These are phyloP conservation scores for Melitaea cinxia DNA, from an alignment of 1,140 invertebrate genomes.

Conservation along the genomic window DNA sequence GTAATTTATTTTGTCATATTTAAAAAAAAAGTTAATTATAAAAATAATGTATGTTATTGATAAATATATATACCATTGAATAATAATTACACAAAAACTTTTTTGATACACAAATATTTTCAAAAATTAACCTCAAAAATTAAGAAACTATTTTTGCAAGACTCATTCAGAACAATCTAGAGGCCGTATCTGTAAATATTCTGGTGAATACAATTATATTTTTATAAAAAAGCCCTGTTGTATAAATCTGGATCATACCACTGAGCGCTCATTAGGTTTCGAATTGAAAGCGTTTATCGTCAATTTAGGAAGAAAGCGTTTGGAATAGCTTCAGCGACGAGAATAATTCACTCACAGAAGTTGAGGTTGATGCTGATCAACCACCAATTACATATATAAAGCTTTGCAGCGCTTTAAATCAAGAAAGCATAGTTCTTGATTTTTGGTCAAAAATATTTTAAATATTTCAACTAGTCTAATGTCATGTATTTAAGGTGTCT, in stretches of 20 bases:
- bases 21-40: too few species aligned
- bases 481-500: too few species aligned
- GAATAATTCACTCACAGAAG: slow-evolving; percentile 6
- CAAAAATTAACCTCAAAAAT: too few species aligned
- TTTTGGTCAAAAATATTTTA: too few species aligned
- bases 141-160: too few species aligned
- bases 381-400: neutral
- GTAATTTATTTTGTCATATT: too few species aligned
- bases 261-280: slow-evolving; percentile 11
- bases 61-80: too few species aligned
- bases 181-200: neutral
- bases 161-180: too few species aligned
- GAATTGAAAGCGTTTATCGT: slow-evolving; percentile 13
- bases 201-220: neutral
- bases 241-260: neutral
- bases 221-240: neutral
- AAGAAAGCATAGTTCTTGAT: neutral
- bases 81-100: too few species aligned
- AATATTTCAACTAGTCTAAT: too few species aligned
- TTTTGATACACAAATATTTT: too few species aligned
- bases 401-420: neutral
- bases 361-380: neutral
- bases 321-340: neutral
- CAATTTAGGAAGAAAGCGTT: slow-evolving; percentile 9
- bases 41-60: too few species aligned